Percentiles rank a stretch among this genome's conserved stretches.
Conservation (phyloP, 2,888 invertebrate genomes). For the Drosophila leonis region DNA sequence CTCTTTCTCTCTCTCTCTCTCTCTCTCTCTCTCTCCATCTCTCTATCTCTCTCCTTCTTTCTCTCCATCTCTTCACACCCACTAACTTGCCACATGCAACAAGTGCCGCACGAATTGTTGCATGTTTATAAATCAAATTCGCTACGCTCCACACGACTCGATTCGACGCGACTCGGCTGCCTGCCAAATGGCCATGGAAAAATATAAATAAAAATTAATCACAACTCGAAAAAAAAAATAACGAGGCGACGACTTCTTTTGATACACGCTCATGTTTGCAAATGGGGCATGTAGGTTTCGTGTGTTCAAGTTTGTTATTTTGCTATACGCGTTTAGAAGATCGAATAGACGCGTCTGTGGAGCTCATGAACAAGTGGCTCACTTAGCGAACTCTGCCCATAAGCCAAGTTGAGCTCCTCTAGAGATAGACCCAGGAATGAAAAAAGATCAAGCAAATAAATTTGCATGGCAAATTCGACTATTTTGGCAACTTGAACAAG, state of each 20-base stretch:
- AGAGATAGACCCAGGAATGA: not conserved
- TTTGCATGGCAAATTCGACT: not conserved
- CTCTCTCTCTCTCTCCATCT: not conserved
- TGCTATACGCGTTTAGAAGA: too few species aligned
- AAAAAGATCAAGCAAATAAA: not conserved
- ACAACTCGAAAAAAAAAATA: constrained; percentile 39
- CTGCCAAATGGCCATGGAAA: constrained; percentile 27
- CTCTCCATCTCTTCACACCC: not conserved
- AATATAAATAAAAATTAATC: constrained; percentile 52
- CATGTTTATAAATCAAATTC: constrained; percentile 59
- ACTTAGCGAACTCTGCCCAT: too few species aligned
- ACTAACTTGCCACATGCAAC: constrained; percentile 37
- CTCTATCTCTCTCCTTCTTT: not conserved
- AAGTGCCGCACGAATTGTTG: constrained; percentile 49
- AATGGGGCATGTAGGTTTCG: not conserved
- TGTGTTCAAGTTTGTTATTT: too few species aligned
- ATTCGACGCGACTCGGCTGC: not conserved
- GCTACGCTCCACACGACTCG: constrained; percentile 12
- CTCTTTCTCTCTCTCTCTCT: not conserved
- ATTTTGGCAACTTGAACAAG: not conserved
- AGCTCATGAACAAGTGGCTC: too few species aligned
- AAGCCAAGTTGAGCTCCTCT: not conserved
- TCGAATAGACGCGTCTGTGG: too few species aligned
- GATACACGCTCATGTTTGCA: not conserved
- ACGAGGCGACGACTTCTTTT: constrained; percentile 10